Percentiles rank a stretch among this genome's conserved stretches.
Conservation (phyloP, 2,888 invertebrate species). For the Leptopilina syphax region DNA sequence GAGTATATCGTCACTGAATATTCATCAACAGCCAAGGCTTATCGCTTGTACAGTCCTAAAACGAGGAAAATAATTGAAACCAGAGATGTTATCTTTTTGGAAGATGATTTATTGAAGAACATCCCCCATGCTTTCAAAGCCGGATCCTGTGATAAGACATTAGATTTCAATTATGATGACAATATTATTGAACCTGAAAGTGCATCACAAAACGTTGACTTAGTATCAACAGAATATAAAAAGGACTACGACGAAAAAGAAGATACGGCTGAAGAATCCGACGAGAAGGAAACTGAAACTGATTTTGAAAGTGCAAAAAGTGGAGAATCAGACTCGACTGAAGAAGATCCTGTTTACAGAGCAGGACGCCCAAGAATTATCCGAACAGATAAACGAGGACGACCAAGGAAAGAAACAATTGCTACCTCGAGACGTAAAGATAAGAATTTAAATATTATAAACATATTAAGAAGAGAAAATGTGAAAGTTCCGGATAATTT, state of each 20-base stretch:
- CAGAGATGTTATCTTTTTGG: conserved; percentile 25
- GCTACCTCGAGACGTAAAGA: neutral
- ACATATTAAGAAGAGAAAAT: neutral
- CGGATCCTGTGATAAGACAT: neutral
- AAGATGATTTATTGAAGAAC: too few relatives aligned
- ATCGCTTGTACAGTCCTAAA: neutral
- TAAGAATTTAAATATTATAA: neutral
- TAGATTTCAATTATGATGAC: neutral
- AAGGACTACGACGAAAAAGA: neutral
- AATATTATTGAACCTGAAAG: neutral
- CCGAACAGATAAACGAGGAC: neutral
- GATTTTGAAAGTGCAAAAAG: neutral
- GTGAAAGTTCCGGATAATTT: neutral
- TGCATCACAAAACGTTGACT: neutral
- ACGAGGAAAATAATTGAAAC: neutral
- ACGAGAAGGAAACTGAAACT: neutral
- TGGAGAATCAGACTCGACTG: neutral
- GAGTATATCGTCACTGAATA: neutral
- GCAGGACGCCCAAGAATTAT: neutral
- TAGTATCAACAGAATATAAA: neutral
- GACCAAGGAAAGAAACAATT: neutral
- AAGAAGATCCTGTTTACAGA: neutral
- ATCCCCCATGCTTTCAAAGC: too few relatives aligned
- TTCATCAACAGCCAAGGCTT: conserved; percentile 13
- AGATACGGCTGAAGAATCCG: neutral